Conservation (phyloP, 2,113 vertebrate genomes). For the Lampris incognitus region DNA sequence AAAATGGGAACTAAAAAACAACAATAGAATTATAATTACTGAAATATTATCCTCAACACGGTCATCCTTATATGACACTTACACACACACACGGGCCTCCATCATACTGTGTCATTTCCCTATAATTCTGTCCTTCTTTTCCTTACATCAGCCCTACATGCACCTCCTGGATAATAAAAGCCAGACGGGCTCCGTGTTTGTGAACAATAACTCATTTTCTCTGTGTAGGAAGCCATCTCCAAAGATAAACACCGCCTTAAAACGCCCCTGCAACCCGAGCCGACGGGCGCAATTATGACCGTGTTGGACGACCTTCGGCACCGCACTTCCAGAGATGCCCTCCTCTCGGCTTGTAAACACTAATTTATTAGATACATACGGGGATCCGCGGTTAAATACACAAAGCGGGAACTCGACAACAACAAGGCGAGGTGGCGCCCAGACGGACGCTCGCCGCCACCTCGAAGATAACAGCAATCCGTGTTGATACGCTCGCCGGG, state of each 20-base stretch:
- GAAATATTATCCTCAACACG: no score
- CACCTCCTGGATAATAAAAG: constrained; percentile 18
- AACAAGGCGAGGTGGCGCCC: background rate
- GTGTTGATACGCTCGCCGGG: no score
- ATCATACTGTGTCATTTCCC: no score
- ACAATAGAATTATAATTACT: no score
- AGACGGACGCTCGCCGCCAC: background rate
- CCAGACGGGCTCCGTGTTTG: constrained; percentile 42
- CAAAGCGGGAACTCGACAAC: constrained; percentile 1
- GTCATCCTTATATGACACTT: no score
- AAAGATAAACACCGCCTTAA: constrained; percentile 50
- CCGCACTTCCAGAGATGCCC: background rate
- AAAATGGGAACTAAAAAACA: no score
- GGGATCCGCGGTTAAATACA: background rate
- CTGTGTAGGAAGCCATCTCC: constrained; percentile 44
- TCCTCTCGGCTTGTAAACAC: constrained; percentile 43
- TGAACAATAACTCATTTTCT: constrained; percentile 46
- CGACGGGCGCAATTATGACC: constrained; percentile 43
- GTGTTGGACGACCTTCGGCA: background rate
- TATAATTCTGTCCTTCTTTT: no score
- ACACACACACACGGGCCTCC: no score
- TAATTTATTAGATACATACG: constrained; percentile 28
- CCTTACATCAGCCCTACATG: no score
- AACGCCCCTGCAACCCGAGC: constrained; percentile 25
- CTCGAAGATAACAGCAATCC: no score